phyloP scores from a whole-genome alignment of 2,797 vertebrate species.

The Tangara arthus region DNA sequence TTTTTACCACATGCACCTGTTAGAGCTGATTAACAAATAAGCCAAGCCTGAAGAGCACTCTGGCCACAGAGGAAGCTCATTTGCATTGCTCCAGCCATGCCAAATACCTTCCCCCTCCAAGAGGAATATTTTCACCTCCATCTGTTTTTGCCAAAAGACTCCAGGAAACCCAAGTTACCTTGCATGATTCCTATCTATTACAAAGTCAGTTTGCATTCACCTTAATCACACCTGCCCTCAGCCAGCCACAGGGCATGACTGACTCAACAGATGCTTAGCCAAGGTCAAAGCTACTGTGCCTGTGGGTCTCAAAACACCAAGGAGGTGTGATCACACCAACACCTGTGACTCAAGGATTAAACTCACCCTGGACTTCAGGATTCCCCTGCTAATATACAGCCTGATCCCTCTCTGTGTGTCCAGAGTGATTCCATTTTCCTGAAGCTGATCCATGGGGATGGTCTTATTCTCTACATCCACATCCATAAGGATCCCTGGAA shows the following conservation, averaged over 20 bases:
- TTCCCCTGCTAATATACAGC: conserved; percentile 52
- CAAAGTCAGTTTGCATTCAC: neutral
- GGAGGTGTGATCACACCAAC: neutral
- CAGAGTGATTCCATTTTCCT: conserved; percentile 32
- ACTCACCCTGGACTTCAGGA: conserved; percentile 65
- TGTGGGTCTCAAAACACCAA: neutral
- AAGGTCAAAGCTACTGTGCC: neutral
- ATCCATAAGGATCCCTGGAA: conserved; percentile 58
- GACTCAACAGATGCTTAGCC: neutral
- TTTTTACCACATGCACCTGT: neutral
- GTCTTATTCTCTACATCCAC: conserved; percentile 29
- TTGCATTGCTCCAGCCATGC: neutral
- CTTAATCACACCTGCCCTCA: neutral
- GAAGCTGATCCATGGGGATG: conserved; percentile 31
- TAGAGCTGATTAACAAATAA: neutral
- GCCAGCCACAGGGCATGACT: neutral
- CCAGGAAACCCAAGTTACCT: neutral
- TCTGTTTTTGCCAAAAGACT: neutral
- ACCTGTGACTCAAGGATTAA: neutral
- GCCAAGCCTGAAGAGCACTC: neutral
- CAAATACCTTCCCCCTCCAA: rapidly evolving
- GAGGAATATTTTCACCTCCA: neutral
- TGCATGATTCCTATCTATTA: neutral
- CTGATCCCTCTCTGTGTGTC: conserved; percentile 47
- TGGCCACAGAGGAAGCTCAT: neutral